Evolutionary conservation across 2,888 invertebrate species (phyloP).

Genomic region (Tinea pellionella): DNA sequence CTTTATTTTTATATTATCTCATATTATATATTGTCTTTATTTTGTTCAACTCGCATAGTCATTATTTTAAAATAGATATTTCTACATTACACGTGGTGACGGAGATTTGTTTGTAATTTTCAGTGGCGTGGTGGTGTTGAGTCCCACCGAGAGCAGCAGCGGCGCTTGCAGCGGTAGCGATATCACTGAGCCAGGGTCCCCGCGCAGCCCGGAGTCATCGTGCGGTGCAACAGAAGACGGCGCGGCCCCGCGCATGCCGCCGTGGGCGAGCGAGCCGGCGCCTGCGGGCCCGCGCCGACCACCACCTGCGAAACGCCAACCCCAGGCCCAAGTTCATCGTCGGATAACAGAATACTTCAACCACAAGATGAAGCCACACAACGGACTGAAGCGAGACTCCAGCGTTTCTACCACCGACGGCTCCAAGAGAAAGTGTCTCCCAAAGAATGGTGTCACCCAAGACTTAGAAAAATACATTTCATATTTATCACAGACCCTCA

Average conservation of each 20-base stretch:
- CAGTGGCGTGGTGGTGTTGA: constrained; percentile 87
- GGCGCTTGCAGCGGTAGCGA: constrained; percentile 79
- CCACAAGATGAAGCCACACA: constrained; percentile 81
- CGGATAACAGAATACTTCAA: constrained; percentile 89
- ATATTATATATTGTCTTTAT: too few species aligned
- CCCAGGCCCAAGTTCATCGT: constrained; percentile 69
- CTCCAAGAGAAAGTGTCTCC: constrained; percentile 55
- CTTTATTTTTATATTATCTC: too few species aligned
- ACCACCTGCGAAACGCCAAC: constrained; percentile 2
- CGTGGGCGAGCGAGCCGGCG: constrained; percentile 63
- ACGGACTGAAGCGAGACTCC: constrained; percentile 58
- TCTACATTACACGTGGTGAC: too few species aligned
- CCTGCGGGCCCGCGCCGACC: constrained; percentile 14
- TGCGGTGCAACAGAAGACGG: constrained; percentile 69
- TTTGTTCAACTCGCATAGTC: too few species aligned
- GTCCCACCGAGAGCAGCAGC: constrained; percentile 79
- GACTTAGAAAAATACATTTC: constrained; percentile 64
- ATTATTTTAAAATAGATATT: too few species aligned
- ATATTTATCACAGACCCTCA: constrained; percentile 58
- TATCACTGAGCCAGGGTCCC: constrained; percentile 76
- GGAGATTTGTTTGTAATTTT: constrained; percentile 49
- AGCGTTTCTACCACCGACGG: constrained; percentile 32
- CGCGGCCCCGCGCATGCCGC: constrained; percentile 59
- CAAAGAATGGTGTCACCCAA: constrained; percentile 56
- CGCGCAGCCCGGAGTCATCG: constrained; percentile 77